A percentile compares a stretch with the other conserved stretches of the same genome.
Conservation (phyloP, 2,797 vertebrate genomes). For the Galaxias olidus region DNA sequence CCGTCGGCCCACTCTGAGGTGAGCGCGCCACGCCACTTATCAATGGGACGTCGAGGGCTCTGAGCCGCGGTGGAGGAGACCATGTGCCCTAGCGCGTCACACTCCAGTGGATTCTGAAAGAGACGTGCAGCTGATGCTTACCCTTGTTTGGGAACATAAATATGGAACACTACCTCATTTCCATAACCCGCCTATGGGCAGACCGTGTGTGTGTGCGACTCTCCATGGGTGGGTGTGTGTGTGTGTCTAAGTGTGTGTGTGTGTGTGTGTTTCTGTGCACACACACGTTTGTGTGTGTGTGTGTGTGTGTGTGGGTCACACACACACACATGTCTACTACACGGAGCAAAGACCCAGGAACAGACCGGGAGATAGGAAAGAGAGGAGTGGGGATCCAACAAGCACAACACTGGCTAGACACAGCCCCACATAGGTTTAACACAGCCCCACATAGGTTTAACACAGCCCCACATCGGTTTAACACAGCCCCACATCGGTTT, state of each 20-base stretch:
- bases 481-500: too few species aligned
- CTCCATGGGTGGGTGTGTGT: not conserved
- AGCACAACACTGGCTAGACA: too few species aligned
- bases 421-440: too few species aligned
- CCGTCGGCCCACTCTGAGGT: not conserved
- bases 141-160: slow-evolving; percentile 4
- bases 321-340: too few species aligned
- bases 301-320: slow-evolving; percentile 10
- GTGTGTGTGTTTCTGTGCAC: slow-evolving; percentile 4
- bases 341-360: slow-evolving; percentile 20
- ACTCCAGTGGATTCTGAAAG: slow-evolving; percentile 42
- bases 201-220: too few species aligned
- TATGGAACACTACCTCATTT: slow-evolving; percentile 2
- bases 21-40: too few species aligned
- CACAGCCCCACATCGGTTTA: too few species aligned
- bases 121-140: slow-evolving; percentile 17
- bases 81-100: slow-evolving; percentile 44
- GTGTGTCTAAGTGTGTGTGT: not conserved
- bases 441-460: too few species aligned
- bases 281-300: slow-evolving; percentile 1
- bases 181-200: not conserved
- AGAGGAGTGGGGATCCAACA: too few species aligned
- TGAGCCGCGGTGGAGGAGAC: too few species aligned
- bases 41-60: too few species aligned
- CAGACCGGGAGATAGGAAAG: not conserved